Evolutionary conservation across 1,140 invertebrate genomes (phyloP), one percentile per base, ranked within the genome.

Genomic region (Bradynema listronoti): DNA sequence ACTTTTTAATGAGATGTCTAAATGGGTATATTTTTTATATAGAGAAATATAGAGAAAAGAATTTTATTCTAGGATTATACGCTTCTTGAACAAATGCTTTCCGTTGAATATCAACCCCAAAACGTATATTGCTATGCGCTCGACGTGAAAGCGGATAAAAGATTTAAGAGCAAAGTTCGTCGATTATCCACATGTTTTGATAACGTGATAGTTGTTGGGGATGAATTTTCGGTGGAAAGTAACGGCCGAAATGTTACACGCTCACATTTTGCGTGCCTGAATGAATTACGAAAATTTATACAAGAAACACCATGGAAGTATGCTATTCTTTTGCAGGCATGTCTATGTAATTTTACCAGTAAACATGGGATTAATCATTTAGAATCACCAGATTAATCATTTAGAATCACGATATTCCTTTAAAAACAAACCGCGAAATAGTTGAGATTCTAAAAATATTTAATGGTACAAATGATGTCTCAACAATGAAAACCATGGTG

Each of bases 381-480:
- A n/a, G n/a, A n/a, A n/a, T n/a, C n/a, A n/a, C n/a, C 19, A 39
- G 19, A 39, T 19, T 39, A 19, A 39, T 19, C 11, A 39, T 39
- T 39, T 39, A 66, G 58, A 67, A 67, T 45, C 65, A 67, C 22
- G 65, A 67, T 55, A n/a, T 67, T 19, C 67, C 66, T 4, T 42
- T 65, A 16, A 56, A 57, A 24, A 67, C 65, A 6, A 67, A 67
- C 33, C 25, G 33, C n/a, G 64, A 67, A 60, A 29, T 63, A 16
- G 59, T 59, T 43, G n/a, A 64, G 4, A 68, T 67, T 24, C 46
- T 67, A 16, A 33, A 46, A 25, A 11, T 47, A 14, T 62, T 50
- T 42, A 54, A 64, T 16, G 65, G 65, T 22, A 42, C 65, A 19
- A 67, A 67, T 19, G 65, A 67, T 49, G 56, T 67, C 11, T 50